Conservation (phyloP, 2,797 vertebrate species). For the Neoniphon sammara region DNA sequence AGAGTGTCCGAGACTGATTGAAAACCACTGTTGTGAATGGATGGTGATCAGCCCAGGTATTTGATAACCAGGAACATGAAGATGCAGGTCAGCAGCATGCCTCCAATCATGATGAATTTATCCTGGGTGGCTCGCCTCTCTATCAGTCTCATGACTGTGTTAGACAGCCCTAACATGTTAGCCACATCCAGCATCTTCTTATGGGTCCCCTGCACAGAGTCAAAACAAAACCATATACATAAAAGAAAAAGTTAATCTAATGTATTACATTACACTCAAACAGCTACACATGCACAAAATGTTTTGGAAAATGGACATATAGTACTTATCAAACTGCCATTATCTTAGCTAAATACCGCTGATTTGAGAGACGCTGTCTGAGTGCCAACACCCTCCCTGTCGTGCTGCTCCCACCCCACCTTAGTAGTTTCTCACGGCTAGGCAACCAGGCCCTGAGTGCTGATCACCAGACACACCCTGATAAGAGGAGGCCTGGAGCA, state of each 20-base stretch:
- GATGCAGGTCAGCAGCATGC: slow-evolving; percentile 94
- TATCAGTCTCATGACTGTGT: slow-evolving; percentile 97
- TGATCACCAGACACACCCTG: slow-evolving; percentile 80
- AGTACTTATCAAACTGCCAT: slow-evolving; percentile 19
- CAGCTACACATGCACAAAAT: not conserved
- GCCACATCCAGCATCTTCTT: slow-evolving; percentile 99
- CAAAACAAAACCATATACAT: slow-evolving; percentile 4
- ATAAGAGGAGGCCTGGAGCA: slow-evolving; percentile 76
- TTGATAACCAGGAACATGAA: slow-evolving; percentile 92
- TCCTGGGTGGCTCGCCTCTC: slow-evolving; percentile 96
- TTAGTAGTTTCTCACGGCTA: slow-evolving; percentile 74
- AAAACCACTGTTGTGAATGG: slow-evolving; percentile 5
- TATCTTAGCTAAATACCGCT: slow-evolving; percentile 50
- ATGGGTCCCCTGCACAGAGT: slow-evolving; percentile 88
- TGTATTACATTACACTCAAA: not conserved
- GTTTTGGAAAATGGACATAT: slow-evolving; percentile 15
- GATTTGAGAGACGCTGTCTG: slow-evolving; percentile 41
- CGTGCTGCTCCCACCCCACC: slow-evolving; percentile 31
- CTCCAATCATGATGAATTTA: slow-evolving; percentile 96
- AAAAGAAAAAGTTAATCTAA: slow-evolving; percentile 8
- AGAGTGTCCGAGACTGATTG: slow-evolving; percentile 53
- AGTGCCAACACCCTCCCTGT: slow-evolving; percentile 59
- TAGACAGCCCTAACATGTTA: slow-evolving; percentile 96
- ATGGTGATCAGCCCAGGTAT: slow-evolving; percentile 89
- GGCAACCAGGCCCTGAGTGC: slow-evolving; percentile 55